A percentile compares a stretch with the other conserved stretches of the same genome.
Evolutionary conservation across 2,888 invertebrate species (phyloP).

Genomic region (Drosophila neonasuta): DNA sequence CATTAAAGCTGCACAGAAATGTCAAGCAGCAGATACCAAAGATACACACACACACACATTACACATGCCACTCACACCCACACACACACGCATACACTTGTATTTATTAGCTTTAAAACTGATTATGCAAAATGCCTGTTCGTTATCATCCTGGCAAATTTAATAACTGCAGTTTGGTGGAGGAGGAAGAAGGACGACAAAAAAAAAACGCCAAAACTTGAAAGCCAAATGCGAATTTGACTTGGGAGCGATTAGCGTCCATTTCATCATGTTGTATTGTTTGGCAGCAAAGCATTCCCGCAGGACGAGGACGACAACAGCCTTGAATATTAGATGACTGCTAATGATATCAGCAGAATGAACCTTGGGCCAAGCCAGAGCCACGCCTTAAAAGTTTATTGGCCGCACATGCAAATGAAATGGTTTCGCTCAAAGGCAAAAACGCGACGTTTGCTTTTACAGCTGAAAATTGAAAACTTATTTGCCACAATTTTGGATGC

Average conservation of each 20-base stretch:
- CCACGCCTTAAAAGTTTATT: slow-evolving; percentile 31
- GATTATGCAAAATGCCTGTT: slow-evolving; percentile 44
- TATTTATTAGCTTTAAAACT: slow-evolving; percentile 43
- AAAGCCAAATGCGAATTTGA: slow-evolving; percentile 20
- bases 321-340: slow-evolving; percentile 38
- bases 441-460: not conserved
- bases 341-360: slow-evolving; percentile 13
- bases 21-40: slow-evolving; percentile 55
- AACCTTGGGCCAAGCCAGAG: slow-evolving; percentile 2
- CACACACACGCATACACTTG: slow-evolving; percentile 9
- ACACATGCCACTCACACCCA: slow-evolving; percentile 21
- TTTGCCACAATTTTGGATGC: slow-evolving; percentile 32
- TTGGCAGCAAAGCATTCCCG: slow-evolving; percentile 13
- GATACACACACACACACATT: slow-evolving; percentile 19
- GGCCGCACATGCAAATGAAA: slow-evolving; percentile 38
- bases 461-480: slow-evolving; percentile 36
- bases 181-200: not conserved
- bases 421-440: slow-evolving; percentile 3
- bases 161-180: slow-evolving; percentile 47
- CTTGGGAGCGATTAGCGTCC: slow-evolving; percentile 54
- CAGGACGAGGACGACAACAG: slow-evolving; percentile 11
- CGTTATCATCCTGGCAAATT: slow-evolving; percentile 39
- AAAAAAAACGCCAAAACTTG: slow-evolving; percentile 10
- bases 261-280: slow-evolving; percentile 32
- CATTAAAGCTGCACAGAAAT: slow-evolving; percentile 71